Evolutionary conservation across 2,888 invertebrate species (phyloP).

Genomic region (Scaptomyza flava): DNA sequence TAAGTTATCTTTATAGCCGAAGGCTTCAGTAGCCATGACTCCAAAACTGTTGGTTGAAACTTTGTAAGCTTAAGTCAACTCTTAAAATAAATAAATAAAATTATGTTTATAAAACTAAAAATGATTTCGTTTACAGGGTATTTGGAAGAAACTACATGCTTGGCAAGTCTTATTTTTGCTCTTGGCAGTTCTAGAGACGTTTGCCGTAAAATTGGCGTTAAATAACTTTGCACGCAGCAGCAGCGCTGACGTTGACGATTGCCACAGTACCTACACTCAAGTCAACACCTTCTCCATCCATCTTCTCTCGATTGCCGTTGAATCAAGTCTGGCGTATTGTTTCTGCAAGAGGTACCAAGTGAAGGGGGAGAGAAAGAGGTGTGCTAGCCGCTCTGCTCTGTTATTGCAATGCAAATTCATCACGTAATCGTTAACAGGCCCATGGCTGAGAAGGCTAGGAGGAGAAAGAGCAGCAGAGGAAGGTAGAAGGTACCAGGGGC

Average conservation of each 20-base stretch:
- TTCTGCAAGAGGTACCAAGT: slow-evolving; percentile 17
- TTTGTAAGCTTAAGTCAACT: too few relatives aligned
- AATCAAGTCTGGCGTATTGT: slow-evolving; percentile 60
- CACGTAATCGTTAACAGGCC: slow-evolving; percentile 75
- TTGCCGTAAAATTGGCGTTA: slow-evolving; percentile 70
- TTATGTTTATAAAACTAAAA: not conserved
- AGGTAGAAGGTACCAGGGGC: not conserved
- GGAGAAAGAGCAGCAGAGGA: not conserved
- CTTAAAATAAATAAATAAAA: too few relatives aligned
- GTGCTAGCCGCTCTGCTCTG: slow-evolving; percentile 29
- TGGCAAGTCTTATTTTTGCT: slow-evolving; percentile 12
- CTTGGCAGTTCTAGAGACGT: slow-evolving; percentile 36
- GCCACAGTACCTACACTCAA: slow-evolving; percentile 10
- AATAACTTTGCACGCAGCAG: slow-evolving; percentile 72
- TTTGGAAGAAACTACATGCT: slow-evolving; percentile 20
- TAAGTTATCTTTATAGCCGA: too few relatives aligned
- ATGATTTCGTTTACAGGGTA: not conserved
- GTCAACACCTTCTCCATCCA: too few relatives aligned
- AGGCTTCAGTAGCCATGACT: too few relatives aligned
- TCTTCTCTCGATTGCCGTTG: slow-evolving; percentile 38
- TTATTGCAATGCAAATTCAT: slow-evolving; percentile 75
- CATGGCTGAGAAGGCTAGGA: slow-evolving; percentile 9
- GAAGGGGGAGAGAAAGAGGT: slow-evolving; percentile 1
- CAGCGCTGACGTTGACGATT: slow-evolving; percentile 44
- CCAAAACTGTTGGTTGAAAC: too few relatives aligned